These are phyloP conservation scores for Coleophora deauratella DNA, from an alignment of 2,888 invertebrate species.

Conservation along the genomic window DNA sequence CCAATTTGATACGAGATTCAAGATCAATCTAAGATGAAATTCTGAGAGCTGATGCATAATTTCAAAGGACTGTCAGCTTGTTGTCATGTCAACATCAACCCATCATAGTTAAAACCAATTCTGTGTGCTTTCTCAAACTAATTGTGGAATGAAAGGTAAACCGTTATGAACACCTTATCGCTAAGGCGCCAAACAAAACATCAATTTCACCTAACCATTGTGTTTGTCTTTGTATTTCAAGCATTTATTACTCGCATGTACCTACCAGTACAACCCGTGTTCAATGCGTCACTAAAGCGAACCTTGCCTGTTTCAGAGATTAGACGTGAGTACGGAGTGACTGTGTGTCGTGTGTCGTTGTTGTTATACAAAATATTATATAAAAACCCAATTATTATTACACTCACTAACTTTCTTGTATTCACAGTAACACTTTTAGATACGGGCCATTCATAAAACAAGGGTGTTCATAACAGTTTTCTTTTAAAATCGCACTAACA, in stretches of 20 bases:
- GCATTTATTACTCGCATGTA: constrained; percentile 6
- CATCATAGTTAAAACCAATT: constrained; percentile 1
- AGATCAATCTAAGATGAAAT: too few species aligned
- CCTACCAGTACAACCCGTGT: background rate
- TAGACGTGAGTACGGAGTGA: constrained; percentile 70
- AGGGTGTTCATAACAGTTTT: constrained; percentile 70
- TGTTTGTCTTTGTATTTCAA: background rate
- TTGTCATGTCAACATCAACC: background rate
- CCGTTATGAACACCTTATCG: constrained; percentile 62
- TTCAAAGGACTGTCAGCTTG: too few species aligned
- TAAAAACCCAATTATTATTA: constrained; percentile 11
- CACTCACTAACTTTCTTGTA: constrained; percentile 10
- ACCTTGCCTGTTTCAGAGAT: constrained; percentile 71
- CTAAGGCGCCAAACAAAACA: constrained; percentile 1
- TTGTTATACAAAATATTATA: constrained; percentile 27
- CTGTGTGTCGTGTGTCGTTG: constrained; percentile 60
- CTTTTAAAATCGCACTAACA: constrained; percentile 45
- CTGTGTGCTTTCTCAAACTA: background rate
- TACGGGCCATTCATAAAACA: constrained; percentile 13
- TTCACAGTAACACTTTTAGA: constrained; percentile 34
- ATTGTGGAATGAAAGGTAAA: constrained; percentile 22
- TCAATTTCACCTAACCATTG: background rate
- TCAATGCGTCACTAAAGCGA: constrained; percentile 38
- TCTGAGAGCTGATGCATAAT: too few species aligned
- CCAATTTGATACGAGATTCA: too few species aligned